Percentiles rank a stretch among this genome's conserved stretches.
These are phyloP conservation scores for Lycaena phlaeas DNA, from an alignment of 2,888 invertebrate species.

Conservation along the genomic window DNA sequence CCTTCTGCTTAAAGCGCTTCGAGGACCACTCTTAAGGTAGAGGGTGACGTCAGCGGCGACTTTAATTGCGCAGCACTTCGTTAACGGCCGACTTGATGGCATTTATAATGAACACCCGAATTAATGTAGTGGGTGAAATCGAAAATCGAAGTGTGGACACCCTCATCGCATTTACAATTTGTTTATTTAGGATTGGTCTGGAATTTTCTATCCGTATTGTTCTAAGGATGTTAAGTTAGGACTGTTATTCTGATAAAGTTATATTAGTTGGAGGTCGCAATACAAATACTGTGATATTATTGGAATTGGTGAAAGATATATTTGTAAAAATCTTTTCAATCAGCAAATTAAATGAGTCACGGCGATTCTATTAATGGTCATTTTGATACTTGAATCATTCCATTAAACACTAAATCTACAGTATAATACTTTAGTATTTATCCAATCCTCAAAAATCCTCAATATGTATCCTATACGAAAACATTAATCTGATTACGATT, in stretches of 20 bases:
- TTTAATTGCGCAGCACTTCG: conserved; percentile 72
- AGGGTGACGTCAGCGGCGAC: conserved; percentile 68
- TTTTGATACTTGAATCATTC: too few species aligned
- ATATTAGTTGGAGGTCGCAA: too few species aligned
- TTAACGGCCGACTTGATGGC: conserved; percentile 69
- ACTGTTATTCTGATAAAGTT: not conserved
- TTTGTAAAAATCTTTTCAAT: too few species aligned
- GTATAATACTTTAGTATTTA: too few species aligned
- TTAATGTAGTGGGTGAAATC: conserved; percentile 71
- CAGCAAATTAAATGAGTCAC: too few species aligned
- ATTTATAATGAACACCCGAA: conserved; percentile 72
- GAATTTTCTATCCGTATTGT: conserved; percentile 34
- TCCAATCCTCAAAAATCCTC: too few species aligned
- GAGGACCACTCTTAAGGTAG: conserved; percentile 37
- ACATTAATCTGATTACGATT: too few species aligned
- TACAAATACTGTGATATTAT: too few species aligned
- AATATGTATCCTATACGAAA: too few species aligned
- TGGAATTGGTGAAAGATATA: too few species aligned
- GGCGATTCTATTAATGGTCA: too few species aligned
- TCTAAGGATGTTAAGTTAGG: conserved; percentile 11
- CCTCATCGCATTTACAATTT: conserved; percentile 40
- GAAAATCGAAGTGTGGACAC: conserved; percentile 62
- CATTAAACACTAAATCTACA: too few species aligned
- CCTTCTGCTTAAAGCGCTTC: conserved; percentile 43
- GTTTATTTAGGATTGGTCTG: conserved; percentile 64